Percentiles rank a stretch among this genome's conserved stretches.
phyloP scores from a whole-genome alignment of 2,113 vertebrate genomes.

The Natator depressus region DNA sequence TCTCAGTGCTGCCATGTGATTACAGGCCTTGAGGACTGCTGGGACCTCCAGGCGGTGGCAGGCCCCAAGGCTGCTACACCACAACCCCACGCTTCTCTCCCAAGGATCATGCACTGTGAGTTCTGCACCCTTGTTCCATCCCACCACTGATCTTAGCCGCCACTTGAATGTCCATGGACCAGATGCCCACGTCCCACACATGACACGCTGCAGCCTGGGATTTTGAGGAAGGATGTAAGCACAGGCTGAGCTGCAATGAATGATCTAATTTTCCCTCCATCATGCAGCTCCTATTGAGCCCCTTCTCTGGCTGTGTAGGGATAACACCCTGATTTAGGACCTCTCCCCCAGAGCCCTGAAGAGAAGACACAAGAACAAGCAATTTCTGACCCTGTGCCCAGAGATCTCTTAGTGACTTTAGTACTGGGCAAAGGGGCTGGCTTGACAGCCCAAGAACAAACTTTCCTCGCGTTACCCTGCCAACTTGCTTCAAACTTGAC shows the following conservation, averaged over 20 bases:
- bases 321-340: slow-evolving; percentile 19
- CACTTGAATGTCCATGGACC: background rate
- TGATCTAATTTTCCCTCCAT: background rate
- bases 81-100: background rate
- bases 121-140: background rate
- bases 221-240: accelerated
- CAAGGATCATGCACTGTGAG: background rate
- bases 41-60: background rate
- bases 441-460: background rate
- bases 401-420: background rate
- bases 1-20: background rate
- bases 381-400: background rate
- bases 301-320: background rate
- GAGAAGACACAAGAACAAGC: slow-evolving; percentile 13
- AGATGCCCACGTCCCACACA: background rate
- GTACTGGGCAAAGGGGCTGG: background rate
- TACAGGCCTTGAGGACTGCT: background rate
- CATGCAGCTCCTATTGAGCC: background rate
- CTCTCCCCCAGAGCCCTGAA: slow-evolving; percentile 16
- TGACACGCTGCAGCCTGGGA: background rate
- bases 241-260: background rate
- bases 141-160: background rate
- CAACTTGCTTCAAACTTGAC: slow-evolving; percentile 25
- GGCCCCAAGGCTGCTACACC: background rate
- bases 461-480: slow-evolving; percentile 31